Base-by-base conservation (phyloP, 2,113 vertebrate genomes). In the Lophius piscatorius region DNA sequence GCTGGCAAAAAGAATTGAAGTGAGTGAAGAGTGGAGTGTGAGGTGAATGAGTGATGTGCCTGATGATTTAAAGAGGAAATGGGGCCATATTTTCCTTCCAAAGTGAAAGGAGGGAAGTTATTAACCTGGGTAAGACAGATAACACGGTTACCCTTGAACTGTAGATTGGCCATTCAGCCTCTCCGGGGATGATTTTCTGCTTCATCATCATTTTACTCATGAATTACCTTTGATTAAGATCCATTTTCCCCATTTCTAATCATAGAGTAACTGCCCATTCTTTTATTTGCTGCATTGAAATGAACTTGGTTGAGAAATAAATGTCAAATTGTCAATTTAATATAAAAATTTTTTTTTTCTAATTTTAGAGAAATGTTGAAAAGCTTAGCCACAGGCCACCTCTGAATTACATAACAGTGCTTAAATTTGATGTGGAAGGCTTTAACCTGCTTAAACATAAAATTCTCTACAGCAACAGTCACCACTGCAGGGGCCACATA, bases 121-220 rank as follows among this genome's bases (percentile, higher is more conserved):
- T 82, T 89, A 88, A 84, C 72, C 68, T 70, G 82, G 64, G 70
- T 12, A 24, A 66, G 70, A 52, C 44, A 88, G 87, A 91, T 88
- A 90, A 89, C 73, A 12, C 63, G 0, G 70, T 83, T 80, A 82
- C 74, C n/a, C 70, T 83, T 84, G 74, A 63, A 80, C 71, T 75
- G 69, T 31, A 82, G 80, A 88, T 52, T 16, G 35, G 73, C 48
- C 56, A 57, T 61, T 77, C 61, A 47, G 67, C 52, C 54, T 70
- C 50, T 35, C 42, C 34, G 2, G 49, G 69, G 68, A 56, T 54
- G 33, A 74, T 67, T 74, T 51, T 55, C 52, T 60, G 36, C 69
- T 56, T 23, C 38, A 63, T 78, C 40, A 70, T 74, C 57, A 56
- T 75, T 74, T 74, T 44, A 41, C 44, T 71, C 36, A 4, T 7